Base-by-base conservation (phyloP, 2,888 invertebrate species). In the Dicycla oo region DNA sequence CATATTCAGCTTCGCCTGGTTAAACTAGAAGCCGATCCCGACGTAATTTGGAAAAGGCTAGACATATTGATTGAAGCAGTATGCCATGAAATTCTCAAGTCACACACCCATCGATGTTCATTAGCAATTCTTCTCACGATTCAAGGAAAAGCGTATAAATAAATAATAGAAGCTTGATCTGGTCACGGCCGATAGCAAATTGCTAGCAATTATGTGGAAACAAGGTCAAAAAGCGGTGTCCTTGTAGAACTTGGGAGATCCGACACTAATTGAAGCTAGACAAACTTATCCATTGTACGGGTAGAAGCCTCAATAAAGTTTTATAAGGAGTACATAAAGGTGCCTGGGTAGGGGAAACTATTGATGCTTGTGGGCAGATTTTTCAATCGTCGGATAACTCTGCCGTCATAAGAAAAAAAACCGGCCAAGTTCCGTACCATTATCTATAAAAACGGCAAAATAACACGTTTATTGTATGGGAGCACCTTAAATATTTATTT, bases 151-250 rank as follows among this genome's bases (percentile, higher is more conserved):
- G n/a, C 64, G 23, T 61, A 34, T 70, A 71, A 78, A 79, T 73
- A 76, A 66, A 79, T 72, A 63, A 71, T 30, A 51, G 18, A 23
- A 73, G 51, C 65, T n/a, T 65, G 79, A 79, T 79, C 79, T 57
- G 51, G 51, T 61, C 61, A 76, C 51, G 73, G 76, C 65, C 65
- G 75, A 65, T 45, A 43, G 51, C 51, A 53, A 75, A 80, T 80
- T 80, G 64, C 69, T 45, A 13, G 76, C 78, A 75, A 75, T 80
- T 80, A 78, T 45, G 61, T 58, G 34, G 62, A 45, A 80, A 65
- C 51, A 18, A 75, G 75, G 67, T 69, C 61, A 56, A 69, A 74
- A 75, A 30, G 64, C 56, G 56, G 53, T 68, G 10, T 43, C 61
- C 56, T 64, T 58, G 80, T 73, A 30, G 40, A 43, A 34, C 64